Conservation (phyloP, 2,797 vertebrate genomes). For the Serranus cabrilla region DNA sequence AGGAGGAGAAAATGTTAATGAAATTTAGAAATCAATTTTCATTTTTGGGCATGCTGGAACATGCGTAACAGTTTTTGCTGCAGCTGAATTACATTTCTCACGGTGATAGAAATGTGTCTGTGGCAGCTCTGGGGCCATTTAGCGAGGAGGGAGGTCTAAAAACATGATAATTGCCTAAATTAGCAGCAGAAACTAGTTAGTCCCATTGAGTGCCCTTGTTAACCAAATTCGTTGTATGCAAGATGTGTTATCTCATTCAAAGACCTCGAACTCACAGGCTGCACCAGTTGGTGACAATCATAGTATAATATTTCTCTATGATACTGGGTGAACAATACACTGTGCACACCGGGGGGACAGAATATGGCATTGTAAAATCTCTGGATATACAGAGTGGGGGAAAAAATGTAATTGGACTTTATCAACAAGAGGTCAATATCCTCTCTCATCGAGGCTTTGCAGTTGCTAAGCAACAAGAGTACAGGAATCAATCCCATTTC, state of each 20-base stretch:
- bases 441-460: constrained; percentile 74
- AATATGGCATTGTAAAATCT: constrained; percentile 67
- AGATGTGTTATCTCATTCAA: constrained; percentile 29
- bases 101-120: constrained; percentile 38
- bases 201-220: constrained; percentile 35
- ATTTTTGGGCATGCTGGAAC: constrained; percentile 57
- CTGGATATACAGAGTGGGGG: constrained; percentile 57
- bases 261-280: constrained; percentile 20
- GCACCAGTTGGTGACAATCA: constrained; percentile 16
- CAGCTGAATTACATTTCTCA: constrained; percentile 60
- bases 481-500: constrained; percentile 79
- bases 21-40: constrained; percentile 75
- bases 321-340: constrained; percentile 44
- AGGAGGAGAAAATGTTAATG: constrained; percentile 63
- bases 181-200: constrained; percentile 42
- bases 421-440: constrained; percentile 84
- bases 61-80: constrained; percentile 40
- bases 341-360: constrained; percentile 29
- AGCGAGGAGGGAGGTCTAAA: constrained; percentile 33
- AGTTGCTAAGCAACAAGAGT: constrained; percentile 84
- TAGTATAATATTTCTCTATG: constrained; percentile 47
- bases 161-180: constrained; percentile 61
- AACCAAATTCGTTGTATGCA: constrained; percentile 23
- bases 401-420: constrained; percentile 79
- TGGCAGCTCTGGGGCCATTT: constrained; percentile 47